phyloP scores from a whole-genome alignment of 1,140 invertebrate species.

The Drosophila equinoxialis region DNA sequence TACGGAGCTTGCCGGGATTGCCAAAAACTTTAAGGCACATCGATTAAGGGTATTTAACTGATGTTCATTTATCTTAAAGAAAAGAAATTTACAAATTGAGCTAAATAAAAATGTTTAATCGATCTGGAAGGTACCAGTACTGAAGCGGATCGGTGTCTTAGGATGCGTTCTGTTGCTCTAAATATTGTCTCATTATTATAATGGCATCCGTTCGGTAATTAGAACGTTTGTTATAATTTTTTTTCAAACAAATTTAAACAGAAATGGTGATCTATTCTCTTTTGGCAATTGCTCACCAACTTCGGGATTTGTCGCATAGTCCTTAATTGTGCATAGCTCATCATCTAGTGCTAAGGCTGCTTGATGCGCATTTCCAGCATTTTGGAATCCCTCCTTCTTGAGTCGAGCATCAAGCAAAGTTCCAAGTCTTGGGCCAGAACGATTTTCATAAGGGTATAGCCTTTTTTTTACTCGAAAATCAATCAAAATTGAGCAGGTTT shows the following conservation, averaged over 20 bases:
- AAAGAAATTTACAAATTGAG: constrained; percentile 4
- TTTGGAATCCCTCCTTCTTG: neutral
- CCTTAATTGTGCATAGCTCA: neutral
- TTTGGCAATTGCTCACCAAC: too few relatives aligned
- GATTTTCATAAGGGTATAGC: neutral
- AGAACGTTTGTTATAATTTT: neutral
- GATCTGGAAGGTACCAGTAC: too few relatives aligned
- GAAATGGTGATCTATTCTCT: too few relatives aligned
- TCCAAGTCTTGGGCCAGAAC: neutral
- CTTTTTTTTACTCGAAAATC: neutral
- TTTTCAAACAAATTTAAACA: neutral
- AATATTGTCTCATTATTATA: neutral
- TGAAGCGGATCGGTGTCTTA: too few relatives aligned
- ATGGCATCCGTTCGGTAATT: neutral
- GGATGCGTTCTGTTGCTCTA: neutral
- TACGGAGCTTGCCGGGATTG: too few relatives aligned
- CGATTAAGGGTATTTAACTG: too few relatives aligned
- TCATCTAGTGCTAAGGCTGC: too few relatives aligned
- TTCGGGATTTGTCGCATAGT: neutral
- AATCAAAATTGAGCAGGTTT: neutral
- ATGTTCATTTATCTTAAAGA: neutral
- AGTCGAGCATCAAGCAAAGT: constrained; percentile 3
- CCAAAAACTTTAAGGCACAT: constrained; percentile 15
- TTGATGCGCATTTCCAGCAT: too few relatives aligned
- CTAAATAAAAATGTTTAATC: neutral